phyloP scores from a whole-genome alignment of 1,140 invertebrate genomes.

The Drosophila leontia region DNA sequence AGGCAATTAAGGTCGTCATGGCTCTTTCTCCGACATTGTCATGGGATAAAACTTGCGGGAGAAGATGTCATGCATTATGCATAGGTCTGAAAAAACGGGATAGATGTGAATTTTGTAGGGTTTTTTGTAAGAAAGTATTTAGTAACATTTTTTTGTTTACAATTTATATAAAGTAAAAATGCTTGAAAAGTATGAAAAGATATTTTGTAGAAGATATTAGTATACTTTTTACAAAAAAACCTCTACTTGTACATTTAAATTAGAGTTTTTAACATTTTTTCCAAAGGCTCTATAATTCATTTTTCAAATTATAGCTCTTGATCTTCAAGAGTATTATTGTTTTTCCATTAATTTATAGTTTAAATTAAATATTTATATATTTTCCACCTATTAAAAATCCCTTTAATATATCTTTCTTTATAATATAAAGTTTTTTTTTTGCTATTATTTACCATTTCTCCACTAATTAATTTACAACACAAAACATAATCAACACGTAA shows the following conservation, averaged over 20 bases:
- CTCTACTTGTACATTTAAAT: not conserved
- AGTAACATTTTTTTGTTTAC: not conserved
- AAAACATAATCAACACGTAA: constrained; percentile 34
- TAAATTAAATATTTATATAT: not conserved
- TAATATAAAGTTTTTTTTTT: not conserved
- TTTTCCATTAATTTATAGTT: not conserved
- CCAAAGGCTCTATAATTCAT: not conserved
- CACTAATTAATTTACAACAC: constrained; percentile 32
- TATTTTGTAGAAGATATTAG: not conserved
- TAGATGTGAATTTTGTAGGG: not conserved
- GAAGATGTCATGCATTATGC: constrained; percentile 57
- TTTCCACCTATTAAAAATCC: too few species aligned
- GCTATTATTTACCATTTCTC: not conserved
- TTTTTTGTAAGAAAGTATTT: not conserved
- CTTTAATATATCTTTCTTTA: too few species aligned
- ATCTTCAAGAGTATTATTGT: not conserved
- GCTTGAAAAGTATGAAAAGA: not conserved
- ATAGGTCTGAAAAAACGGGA: constrained; percentile 18
- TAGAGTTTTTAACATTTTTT: too few species aligned
- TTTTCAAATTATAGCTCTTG: not conserved
- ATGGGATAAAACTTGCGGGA: constrained; percentile 20
- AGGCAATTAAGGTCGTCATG: constrained; percentile 64
- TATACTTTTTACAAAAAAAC: not conserved
- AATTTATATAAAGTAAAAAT: not conserved
- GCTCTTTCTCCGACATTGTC: constrained; percentile 41